Evolutionary conservation across 2,888 invertebrate genomes (phyloP), one percentile per base, ranked within the genome.

Genomic region (Cyclophora albipunctata): DNA sequence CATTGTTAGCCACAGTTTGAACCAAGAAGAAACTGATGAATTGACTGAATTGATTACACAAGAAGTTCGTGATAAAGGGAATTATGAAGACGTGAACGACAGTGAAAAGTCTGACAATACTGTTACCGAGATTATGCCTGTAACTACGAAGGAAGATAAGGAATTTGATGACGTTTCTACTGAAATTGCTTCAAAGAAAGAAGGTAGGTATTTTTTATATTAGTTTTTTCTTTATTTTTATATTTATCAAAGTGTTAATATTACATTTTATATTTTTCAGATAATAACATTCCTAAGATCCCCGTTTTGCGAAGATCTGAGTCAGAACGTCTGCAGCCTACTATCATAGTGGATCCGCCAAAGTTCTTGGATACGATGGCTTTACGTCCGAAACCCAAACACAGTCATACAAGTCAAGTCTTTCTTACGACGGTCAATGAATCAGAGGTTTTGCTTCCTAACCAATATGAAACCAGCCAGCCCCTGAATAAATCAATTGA

Each of bases 301-400:
- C 81, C 84, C 45, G 67, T 81, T 4, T 64, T 89, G 44, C 81
- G 89, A 42, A 76, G 89, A 44, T 89, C 89, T n/a, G 84, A 86
- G 69, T 89, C 87, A 41, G 91, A 79, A 74, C 83, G 76, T 58
- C 64, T 78, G 52, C 76, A 70, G 56, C 78, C 78, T 57, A 83
- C 68, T 60, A 75, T 80, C 59, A 81, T 69, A 70, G 89, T 81
- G 6, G 82, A 84, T 7, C 85, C 91, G 47, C 91, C 93, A 5
- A 90, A 90, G 54, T 95, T 94, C 75, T 90, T 93, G 72, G 96
- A 96, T 76, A 96, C 96, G 34, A 96, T 96, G 94, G 93, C 96
- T 34, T 85, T 96, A 63, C 91, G 95, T 62, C 89, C 92, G 49
- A 91, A 91, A 75, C 84, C 83, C 59, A 85, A 86, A 66, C 91